Evolutionary conservation across 2,797 vertebrate genomes (phyloP).

Genomic region (Pristis pectinata): DNA sequence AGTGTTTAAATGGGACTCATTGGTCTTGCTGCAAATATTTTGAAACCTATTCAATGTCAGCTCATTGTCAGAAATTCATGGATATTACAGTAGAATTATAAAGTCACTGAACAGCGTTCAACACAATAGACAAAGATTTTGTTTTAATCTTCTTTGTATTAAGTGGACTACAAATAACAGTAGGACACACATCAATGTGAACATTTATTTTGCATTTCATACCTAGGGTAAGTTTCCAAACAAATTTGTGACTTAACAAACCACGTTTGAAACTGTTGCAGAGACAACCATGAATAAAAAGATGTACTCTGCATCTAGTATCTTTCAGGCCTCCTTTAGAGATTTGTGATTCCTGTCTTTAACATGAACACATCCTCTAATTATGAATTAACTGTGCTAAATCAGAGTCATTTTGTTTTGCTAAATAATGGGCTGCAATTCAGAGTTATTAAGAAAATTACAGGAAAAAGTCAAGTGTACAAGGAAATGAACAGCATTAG

Average conservation of each 20-base stretch:
- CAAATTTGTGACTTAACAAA: background rate
- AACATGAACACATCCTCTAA: slow-evolving; percentile 30
- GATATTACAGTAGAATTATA: background rate
- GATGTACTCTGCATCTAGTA: background rate
- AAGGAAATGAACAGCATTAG: slow-evolving; percentile 30
- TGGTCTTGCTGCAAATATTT: background rate
- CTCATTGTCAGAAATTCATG: background rate
- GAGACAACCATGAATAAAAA: background rate
- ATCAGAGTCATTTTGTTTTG: slow-evolving; percentile 28
- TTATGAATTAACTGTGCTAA: slow-evolving; percentile 15
- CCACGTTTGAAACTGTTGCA: background rate
- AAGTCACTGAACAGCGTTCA: background rate
- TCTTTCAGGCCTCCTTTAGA: slow-evolving; percentile 3
- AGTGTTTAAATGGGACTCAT: background rate
- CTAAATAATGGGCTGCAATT: slow-evolving; percentile 26
- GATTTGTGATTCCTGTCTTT: background rate
- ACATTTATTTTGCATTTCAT: background rate
- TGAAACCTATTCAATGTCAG: slow-evolving; percentile 2
- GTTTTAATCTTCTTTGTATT: background rate
- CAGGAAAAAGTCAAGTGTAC: slow-evolving; percentile 31
- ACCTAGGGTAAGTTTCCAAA: background rate
- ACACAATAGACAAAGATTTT: background rate
- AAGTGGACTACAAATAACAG: background rate
- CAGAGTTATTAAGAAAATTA: slow-evolving; percentile 34
- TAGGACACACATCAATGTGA: background rate